These are phyloP conservation scores for Melanargia galathea DNA, from an alignment of 2,888 invertebrate species.

Conservation along the genomic window DNA sequence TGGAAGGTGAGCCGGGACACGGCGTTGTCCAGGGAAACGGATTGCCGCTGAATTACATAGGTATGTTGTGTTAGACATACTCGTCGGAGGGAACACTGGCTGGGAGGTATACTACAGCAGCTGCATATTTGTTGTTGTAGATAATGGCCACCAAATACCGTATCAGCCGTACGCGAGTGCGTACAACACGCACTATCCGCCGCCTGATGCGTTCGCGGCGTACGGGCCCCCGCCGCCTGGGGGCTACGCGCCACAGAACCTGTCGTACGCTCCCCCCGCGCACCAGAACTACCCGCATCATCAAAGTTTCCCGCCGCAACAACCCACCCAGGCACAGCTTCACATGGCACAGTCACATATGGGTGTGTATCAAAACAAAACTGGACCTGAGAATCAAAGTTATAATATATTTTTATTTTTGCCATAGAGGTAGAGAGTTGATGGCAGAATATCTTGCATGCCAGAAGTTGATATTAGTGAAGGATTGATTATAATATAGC, in stretches of 20 bases:
- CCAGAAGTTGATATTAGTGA: too few relatives aligned
- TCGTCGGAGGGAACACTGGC: constrained; percentile 46
- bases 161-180: constrained; percentile 78
- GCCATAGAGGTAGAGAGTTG: too few relatives aligned
- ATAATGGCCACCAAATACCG: constrained; percentile 79
- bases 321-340: constrained; percentile 69
- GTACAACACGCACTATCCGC: constrained; percentile 79
- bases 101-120: constrained; percentile 9
- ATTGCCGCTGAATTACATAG: constrained; percentile 79
- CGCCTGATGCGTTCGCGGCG: constrained; percentile 76
- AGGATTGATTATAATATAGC: too few relatives aligned
- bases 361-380: constrained; percentile 53
- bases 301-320: constrained; percentile 75
- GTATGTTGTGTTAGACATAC: constrained; percentile 51
- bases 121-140: constrained; percentile 56
- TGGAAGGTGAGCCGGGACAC: constrained; percentile 80
- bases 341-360: constrained; percentile 78
- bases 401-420: background rate
- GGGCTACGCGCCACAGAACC: constrained; percentile 75
- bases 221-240: constrained; percentile 77
- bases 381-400: background rate
- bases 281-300: constrained; percentile 79
- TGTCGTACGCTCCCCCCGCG: constrained; percentile 77
- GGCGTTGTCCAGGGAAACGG: constrained; percentile 80
- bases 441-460: too few relatives aligned